phyloP scores from a whole-genome alignment of 2,113 vertebrate species.

The Mastomys coucha region DNA sequence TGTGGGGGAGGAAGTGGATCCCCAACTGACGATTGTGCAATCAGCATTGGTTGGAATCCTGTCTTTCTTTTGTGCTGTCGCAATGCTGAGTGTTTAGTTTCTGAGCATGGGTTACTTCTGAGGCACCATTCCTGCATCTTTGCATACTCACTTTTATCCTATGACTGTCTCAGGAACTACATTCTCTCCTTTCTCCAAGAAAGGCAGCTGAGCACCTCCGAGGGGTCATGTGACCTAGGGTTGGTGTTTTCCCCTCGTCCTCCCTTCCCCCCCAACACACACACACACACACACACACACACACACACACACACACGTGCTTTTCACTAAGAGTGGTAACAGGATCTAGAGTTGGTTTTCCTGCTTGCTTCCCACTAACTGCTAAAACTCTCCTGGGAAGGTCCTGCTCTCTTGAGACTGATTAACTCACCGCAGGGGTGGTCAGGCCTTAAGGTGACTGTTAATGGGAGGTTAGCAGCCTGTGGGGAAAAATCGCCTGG shows the following conservation, averaged over 20 bases:
- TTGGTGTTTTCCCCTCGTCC: not conserved
- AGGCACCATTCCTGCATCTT: not conserved
- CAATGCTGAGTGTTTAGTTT: not conserved
- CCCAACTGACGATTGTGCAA: not conserved
- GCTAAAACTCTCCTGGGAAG: not conserved
- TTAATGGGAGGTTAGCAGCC: slow-evolving; percentile 41
- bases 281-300: no score
- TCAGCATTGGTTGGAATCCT: not conserved
- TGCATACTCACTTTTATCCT: not conserved
- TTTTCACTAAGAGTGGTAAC: no score
- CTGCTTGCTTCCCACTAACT: not conserved
- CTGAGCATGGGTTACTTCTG: not conserved
- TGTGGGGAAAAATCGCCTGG: slow-evolving; percentile 3
- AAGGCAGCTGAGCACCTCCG: not conserved
- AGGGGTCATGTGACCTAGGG: not conserved
- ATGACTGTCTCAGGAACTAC: rapidly evolving
- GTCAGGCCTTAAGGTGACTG: not conserved
- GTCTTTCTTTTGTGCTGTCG: not conserved
- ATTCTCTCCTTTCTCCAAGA: not conserved
- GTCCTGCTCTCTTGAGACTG: not conserved
- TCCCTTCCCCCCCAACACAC: no score
- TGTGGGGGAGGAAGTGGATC: not conserved
- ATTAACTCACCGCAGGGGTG: slow-evolving; percentile 44
- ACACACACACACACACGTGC: no score
- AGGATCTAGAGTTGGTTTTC: not conserved